phyloP scores from a whole-genome alignment of 1,140 invertebrate genomes.

The Zophobas atratus region DNA sequence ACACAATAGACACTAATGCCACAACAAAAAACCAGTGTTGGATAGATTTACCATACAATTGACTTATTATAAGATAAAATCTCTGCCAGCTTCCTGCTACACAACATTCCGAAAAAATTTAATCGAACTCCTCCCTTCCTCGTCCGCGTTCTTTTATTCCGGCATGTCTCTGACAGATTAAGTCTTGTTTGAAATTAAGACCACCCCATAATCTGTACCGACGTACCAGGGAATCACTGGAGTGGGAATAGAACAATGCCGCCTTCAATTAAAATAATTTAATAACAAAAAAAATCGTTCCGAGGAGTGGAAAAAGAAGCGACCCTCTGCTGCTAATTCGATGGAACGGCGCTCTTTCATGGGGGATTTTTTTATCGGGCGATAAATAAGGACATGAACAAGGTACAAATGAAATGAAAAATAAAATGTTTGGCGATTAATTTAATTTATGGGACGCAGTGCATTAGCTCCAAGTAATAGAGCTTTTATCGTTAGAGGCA shows the following conservation, averaged over 20 bases:
- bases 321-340: conserved; percentile 33
- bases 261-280: conserved; percentile 49
- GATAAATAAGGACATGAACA: conserved; percentile 63
- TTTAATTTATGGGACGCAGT: conserved; percentile 60
- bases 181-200: conserved; percentile 40
- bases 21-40: too few relatives aligned
- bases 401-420: conserved; percentile 63
- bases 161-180: conserved; percentile 45
- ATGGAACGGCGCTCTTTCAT: conserved; percentile 30
- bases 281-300: conserved; percentile 46
- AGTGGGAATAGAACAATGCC: conserved; percentile 48
- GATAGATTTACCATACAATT: too few relatives aligned
- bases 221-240: conserved; percentile 40
- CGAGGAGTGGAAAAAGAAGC: conserved; percentile 13
- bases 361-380: conserved; percentile 56
- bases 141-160: too few relatives aligned
- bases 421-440: conserved; percentile 63
- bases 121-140: background rate
- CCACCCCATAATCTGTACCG: conserved; percentile 30
- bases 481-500: conserved; percentile 54
- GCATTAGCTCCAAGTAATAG: conserved; percentile 57
- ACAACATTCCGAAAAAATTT: background rate
- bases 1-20: too few relatives aligned
- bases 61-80: too few relatives aligned
- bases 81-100: too few relatives aligned